Evolutionary conservation across 2,888 invertebrate species (phyloP).

Genomic region (Lacanobia oleracea): DNA sequence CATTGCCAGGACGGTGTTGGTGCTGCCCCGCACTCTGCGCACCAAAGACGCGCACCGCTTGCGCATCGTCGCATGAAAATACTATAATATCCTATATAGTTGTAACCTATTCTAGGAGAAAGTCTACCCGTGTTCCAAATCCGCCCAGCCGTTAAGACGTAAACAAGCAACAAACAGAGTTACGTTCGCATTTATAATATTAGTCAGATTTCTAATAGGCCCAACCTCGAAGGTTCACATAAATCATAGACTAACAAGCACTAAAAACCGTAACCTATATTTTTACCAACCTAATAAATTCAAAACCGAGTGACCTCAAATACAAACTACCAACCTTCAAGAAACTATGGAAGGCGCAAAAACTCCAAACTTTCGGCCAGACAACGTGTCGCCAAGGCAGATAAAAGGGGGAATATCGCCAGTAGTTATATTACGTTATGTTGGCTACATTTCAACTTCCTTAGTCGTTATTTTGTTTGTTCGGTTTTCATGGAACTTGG

Average conservation of each 20-base stretch:
- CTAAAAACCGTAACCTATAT: constrained; percentile 13
- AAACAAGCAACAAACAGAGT: too few species aligned
- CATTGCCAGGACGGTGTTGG: too few species aligned
- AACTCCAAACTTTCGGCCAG: constrained; percentile 44
- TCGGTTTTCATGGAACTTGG: constrained; percentile 3
- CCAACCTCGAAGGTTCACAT: neutral
- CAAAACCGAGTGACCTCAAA: constrained; percentile 30
- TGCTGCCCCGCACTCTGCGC: too few species aligned
- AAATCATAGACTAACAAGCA: neutral
- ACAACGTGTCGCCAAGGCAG: constrained; percentile 51
- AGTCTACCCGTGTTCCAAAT: too few species aligned
- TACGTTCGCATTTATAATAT: too few species aligned
- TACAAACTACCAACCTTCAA: neutral
- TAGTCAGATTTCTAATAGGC: neutral
- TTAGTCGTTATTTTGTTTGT: constrained; percentile 46
- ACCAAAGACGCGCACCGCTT: too few species aligned
- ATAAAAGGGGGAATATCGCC: constrained; percentile 41
- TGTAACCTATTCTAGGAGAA: too few species aligned
- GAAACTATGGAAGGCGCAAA: constrained; percentile 18
- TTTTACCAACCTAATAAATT: constrained; percentile 24
- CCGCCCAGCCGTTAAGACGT: too few species aligned
- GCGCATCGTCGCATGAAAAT: too few species aligned
- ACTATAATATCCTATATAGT: too few species aligned
- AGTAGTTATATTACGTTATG: constrained; percentile 48
- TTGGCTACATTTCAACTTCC: constrained; percentile 64